Base-by-base conservation (phyloP, 1,140 invertebrate species). In the Catajapyx aquilonaris region DNA sequence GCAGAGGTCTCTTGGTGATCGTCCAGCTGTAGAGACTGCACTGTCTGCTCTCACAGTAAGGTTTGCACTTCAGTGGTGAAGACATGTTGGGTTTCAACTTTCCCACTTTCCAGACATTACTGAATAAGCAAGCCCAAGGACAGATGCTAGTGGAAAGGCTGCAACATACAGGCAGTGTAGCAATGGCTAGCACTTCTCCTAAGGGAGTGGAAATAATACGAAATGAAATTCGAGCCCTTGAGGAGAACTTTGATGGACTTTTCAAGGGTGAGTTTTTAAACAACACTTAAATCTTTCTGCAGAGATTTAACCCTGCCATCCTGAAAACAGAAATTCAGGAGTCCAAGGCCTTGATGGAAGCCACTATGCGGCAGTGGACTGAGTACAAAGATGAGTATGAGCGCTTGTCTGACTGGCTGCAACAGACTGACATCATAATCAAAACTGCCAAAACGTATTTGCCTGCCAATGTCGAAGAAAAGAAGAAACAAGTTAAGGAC, bases 381-480 rank as follows among this genome's bases (percentile, higher is more conserved):
- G 79, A 86, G 39, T 90, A 84, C 54, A 90, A 88, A 54, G 84
- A 90, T 48, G 84, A 90, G 56, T 86, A 83, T 52, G 86, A 91
- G 55, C 67, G 78, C 38, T 57, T 90, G 5, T 86, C 81, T 39
- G 83, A 88, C 52, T 94, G 87, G 87, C 54, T 95, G 28, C 85
- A 93, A 54, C 81, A 88, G 51, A 85, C 84, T 49, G 85, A 93
- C 50, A 81, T 87, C 44, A 65, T 87, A 11, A 75, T 91, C 15
- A 90, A 90, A 53, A 79, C 84, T 20, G 80, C 90, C 46, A 87
- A 88, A 52, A 73, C 83, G 20, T 73, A 81, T 25, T 59, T 91
- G 4, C 64, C 84, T 13, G 68, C 81, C 2, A 84, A 75, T 46
- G 61, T 84, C 2, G 66, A 71, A 31, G 87, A 93, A 48, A 91